Evolutionary conservation across 2,797 vertebrate genomes (phyloP), one percentile per base, ranked within the genome.

Genomic region (Hydrolagus colliei): DNA sequence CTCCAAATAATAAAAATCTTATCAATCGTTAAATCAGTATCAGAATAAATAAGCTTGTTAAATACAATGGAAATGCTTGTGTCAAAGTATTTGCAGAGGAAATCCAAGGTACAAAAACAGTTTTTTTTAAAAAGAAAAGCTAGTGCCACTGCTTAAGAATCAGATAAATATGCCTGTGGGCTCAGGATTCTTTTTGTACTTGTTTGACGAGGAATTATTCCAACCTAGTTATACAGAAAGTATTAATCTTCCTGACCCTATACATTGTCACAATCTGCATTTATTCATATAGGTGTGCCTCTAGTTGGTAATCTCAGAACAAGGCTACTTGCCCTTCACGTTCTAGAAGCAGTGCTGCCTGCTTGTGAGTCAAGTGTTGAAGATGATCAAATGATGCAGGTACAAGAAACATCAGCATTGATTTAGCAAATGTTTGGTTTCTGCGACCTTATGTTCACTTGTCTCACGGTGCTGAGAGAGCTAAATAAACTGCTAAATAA

Each of bases 261-360:
- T 52, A 52, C 41, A 52, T 52, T 3, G 41, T 52, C 41, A 52
- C 41, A 52, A 52, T 3, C 41, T 73, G 12, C 27, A 27, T 63
- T 22, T 18, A 59, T 20, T 82, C 71, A 86, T 89, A 11, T 77
- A 99, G 98, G 97, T 7, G 92, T 98, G 86, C 98, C 98, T 80
- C 91, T 99, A 86, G 97, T 99, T 91, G 96, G 97, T 65, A 99
- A 99, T 91, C 87, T 99, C 91, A 96, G 98, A 90, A 99, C 98
- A 0, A 95, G 98, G 4, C 95, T 99, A 67, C 92, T 99, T 0
- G 97, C 98, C 0, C 96, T 99, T 76, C 98, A 99, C 0, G 97
- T 99, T 4, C 89, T 99, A 86, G 98, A 99, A 90, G 98, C 98
- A 18, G 96, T 99, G 8, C 91, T 99, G 63, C 98, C 98, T 18